Base-by-base conservation (phyloP, 1,140 invertebrate genomes). In the Pseudachorutes palmiensis region DNA sequence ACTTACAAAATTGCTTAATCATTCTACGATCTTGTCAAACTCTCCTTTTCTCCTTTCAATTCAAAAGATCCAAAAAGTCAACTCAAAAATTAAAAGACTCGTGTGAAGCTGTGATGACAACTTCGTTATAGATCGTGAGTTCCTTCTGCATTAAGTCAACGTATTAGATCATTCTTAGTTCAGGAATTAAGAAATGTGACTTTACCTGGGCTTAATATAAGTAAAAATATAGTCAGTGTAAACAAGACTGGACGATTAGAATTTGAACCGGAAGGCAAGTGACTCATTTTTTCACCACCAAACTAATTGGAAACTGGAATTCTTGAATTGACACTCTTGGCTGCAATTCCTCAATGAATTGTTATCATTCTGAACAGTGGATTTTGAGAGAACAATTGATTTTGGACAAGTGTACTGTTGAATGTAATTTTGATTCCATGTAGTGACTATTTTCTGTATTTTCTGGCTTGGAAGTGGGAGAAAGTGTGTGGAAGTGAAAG, bases 151-250 rank as follows among this genome's bases (percentile, higher is more conserved):
- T n/a, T n/a, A n/a, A n/a, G n/a, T n/a, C n/a, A n/a, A n/a, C n/a
- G n/a, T n/a, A n/a, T n/a, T n/a, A n/a, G n/a, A n/a, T n/a, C n/a
- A n/a, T n/a, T n/a, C n/a, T n/a, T n/a, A n/a, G n/a, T n/a, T n/a
- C n/a, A n/a, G n/a, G n/a, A n/a, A n/a, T n/a, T n/a, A n/a, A n/a
- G n/a, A n/a, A 64, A 31, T 14, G 36, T 48, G 26, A 55, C 45
- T 28, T 26, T 66, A 66, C 64, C 64, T 66, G 55, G 41, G 57
- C 31, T 66, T 31, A 60, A 9, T 48, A 36, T 30, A 29, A 66
- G 64, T 60, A 66, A 49, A 66, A 66, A 65, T 57, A 65, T 65
- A 65, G 64, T 66, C 2, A 66, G 58, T 36, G 64, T 48, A 28
- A 57, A 66, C 24, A 58, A 41, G 29, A 59, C 55, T 59, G 32